Conservation (phyloP, 1,140 invertebrate genomes). For the Pseudomyrmex flavicornis region DNA sequence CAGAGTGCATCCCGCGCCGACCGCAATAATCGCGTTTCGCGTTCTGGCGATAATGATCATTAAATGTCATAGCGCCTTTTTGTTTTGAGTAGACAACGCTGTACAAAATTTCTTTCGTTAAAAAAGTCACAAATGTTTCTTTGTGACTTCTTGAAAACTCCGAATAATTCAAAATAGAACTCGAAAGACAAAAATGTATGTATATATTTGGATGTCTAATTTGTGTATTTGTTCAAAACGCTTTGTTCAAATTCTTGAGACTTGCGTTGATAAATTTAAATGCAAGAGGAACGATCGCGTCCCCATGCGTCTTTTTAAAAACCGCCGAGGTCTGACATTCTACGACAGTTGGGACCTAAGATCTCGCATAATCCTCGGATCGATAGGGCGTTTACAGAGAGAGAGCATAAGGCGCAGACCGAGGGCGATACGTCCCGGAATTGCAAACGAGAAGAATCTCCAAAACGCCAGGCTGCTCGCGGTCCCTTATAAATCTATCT, state of each 20-base stretch:
- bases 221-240: neutral
- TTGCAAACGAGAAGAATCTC: constrained; percentile 77
- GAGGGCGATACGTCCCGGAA: constrained; percentile 57
- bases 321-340: constrained; percentile 19
- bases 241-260: neutral
- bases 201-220: too few species aligned
- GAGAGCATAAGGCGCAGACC: constrained; percentile 43
- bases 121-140: neutral
- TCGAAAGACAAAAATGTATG: neutral
- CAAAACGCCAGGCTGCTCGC: constrained; percentile 76
- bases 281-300: constrained; percentile 1
- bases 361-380: constrained; percentile 40
- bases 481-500: constrained; percentile 82
- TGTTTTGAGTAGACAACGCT: neutral
- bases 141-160: too few species aligned
- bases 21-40: constrained; percentile 75
- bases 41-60: constrained; percentile 73
- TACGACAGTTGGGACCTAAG: constrained; percentile 39
- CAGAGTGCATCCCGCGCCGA: constrained; percentile 59
- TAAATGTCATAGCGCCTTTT: constrained; percentile 35
- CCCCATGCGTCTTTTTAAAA: constrained; percentile 45
- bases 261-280: constrained; percentile 15
- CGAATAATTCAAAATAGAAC: too few species aligned
- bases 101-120: neutral
- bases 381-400: constrained; percentile 15